Base-by-base conservation (phyloP, 2,113 vertebrate species). In the Etia nguti region DNA sequence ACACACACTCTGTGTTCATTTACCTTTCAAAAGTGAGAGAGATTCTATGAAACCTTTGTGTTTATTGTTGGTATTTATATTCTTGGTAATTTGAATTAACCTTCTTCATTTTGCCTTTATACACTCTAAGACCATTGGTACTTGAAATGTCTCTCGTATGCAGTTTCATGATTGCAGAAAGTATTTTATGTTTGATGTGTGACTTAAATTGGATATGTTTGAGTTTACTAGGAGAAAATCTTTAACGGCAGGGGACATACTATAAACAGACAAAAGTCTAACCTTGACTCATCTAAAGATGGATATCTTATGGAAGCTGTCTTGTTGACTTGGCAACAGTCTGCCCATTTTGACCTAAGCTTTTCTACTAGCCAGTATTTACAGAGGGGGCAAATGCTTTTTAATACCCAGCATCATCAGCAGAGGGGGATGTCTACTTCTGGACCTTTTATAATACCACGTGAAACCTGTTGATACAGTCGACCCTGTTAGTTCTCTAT, bases 381-480 rank as follows among this genome's bases (percentile, higher is more conserved):
- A 46, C 38, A 26, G 65, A 46, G 65, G 65, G 24, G 26, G 90
- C 79, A 92, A 79, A 82, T 65, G 6, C 8, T n/a, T 62, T 89
- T 92, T 55, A 86, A 31, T 94, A 54, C 84, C 62, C 38, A 73
- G 13, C 82, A 55, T 86, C 43, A 29, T 92, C 93, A 94, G 90
- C 88, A 93, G 93, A 91, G 90, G 95, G 93, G 59, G 89, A 55
- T 38, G 36, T 88, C 52, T 88, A 85, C 86, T 85, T 83, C 85
- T 84, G 87, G 15, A 86, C 75, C 62, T 75, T 22, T 31, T 81
- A 2, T 16, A 24, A 70, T 79, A 10, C 29, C 38, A 10, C 5
- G 20, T 85, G 83, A 87, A 73, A 77, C 43, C 85, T 81, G 70
- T 73, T 77, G 29, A 55, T 11, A 16, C 24, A 26, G 26, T 41